phyloP scores from a whole-genome alignment of 2,113 vertebrate genomes.

The Synchiropus splendidus region DNA sequence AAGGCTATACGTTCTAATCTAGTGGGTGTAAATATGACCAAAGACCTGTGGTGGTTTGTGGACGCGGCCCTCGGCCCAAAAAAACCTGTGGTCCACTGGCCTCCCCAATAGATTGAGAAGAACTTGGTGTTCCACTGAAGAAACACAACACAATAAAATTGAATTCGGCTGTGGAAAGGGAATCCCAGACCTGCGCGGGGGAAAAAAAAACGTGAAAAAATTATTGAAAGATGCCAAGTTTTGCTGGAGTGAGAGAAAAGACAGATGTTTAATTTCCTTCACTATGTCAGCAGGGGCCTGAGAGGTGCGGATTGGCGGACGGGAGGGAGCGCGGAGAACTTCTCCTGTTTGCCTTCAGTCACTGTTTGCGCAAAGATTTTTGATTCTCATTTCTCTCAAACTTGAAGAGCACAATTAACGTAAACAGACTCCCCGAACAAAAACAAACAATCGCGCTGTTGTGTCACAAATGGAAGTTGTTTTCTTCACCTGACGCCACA shows the following conservation, averaged over 20 bases:
- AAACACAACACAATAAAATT: conserved; percentile 39
- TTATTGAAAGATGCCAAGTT: conserved; percentile 50
- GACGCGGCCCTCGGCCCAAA: not conserved
- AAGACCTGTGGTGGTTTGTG: not conserved
- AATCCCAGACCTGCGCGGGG: conserved; percentile 55
- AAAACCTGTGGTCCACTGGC: too few relatives aligned
- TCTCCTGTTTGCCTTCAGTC: conserved; percentile 43
- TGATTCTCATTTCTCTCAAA: conserved; percentile 43
- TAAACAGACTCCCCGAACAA: conserved; percentile 50
- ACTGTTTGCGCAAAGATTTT: conserved; percentile 51
- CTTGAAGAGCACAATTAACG: conserved; percentile 49
- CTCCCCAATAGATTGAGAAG: conserved; percentile 2
- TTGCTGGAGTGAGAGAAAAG: conserved; percentile 46
- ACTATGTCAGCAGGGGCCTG: conserved; percentile 25
- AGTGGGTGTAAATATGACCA: conserved; percentile 13
- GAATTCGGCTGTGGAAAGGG: conserved; percentile 56
- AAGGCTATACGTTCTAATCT: conserved; percentile 43
- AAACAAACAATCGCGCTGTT: conserved; percentile 56
- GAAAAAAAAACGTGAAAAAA: conserved; percentile 34
- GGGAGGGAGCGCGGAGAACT: not conserved
- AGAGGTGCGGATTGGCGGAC: conserved; percentile 36
- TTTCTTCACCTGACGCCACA: conserved; percentile 39
- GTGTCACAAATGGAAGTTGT: conserved; percentile 56
- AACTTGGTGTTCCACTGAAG: conserved; percentile 4
- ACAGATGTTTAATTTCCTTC: conserved; percentile 58